These are phyloP conservation scores for Lytechinus variegatus DNA, from an alignment of 35 echinoderm and acorn worm species.

Conservation along the genomic window DNA sequence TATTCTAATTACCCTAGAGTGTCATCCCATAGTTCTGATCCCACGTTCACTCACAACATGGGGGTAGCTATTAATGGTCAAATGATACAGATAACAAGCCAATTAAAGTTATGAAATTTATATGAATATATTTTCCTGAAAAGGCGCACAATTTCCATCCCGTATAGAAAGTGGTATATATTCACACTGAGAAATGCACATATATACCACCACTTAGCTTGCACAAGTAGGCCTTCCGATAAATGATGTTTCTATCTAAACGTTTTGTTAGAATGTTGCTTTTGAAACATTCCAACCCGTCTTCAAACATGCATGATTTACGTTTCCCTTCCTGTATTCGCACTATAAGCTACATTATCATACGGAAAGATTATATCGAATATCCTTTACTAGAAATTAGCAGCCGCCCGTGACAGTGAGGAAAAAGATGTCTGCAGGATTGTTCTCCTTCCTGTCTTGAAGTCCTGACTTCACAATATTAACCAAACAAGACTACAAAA, in stretches of 20 bases:
- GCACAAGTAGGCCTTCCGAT: no score
- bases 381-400: not conserved
- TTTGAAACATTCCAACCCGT: no score
- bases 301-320: no score
- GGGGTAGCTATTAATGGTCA: not conserved
- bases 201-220: no score
- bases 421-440: not conserved
- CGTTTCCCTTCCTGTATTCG: no score
- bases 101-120: not conserved
- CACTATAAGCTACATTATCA: no score
- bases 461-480: no score
- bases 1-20: not conserved
- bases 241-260: no score
- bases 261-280: no score
- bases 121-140: not conserved
- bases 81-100: not conserved
- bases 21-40: not conserved
- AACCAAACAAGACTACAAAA: not conserved
- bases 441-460: no score
- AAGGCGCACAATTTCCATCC: not conserved
- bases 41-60: not conserved
- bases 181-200: not conserved
- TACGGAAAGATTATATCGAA: no score
- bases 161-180: no score
- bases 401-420: not conserved